A percentile compares a stretch with the other conserved stretches of the same genome.
These are phyloP conservation scores for Podotricha telesiphe DNA, from an alignment of 2,888 invertebrate species.

Conservation along the genomic window DNA sequence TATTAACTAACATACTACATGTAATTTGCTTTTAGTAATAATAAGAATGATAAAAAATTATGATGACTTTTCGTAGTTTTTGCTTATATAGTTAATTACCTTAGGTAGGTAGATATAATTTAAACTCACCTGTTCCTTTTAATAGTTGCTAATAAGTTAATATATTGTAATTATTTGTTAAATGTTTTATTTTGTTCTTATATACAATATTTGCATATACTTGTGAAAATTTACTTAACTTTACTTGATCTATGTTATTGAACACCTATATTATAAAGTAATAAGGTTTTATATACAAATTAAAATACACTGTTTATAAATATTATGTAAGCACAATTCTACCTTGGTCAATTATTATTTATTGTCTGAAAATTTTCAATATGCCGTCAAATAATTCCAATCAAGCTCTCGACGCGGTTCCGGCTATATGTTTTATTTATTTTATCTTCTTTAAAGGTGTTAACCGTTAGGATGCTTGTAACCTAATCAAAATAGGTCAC, in stretches of 20 bases:
- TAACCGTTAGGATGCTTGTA: conserved; percentile 25
- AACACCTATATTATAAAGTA: neutral
- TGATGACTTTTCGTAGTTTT: neutral
- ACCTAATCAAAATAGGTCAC: conserved; percentile 31
- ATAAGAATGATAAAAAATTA: neutral
- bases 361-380: conserved; percentile 51
- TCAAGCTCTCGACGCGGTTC: neutral
- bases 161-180: no score
- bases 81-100: conserved; percentile 1
- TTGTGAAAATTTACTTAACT: no score
- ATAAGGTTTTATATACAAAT: conserved; percentile 4
- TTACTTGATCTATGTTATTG: neutral
- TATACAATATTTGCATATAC: no score
- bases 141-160: no score
- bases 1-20: neutral
- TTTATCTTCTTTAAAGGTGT: conserved; percentile 17
- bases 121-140: neutral
- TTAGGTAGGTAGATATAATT: neutral
- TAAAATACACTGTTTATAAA: neutral
- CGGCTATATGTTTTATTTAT: neutral
- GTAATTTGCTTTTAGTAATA: neutral
- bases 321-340: conserved; percentile 39
- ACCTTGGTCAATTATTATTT: conserved; percentile 71
- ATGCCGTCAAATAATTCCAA: conserved; percentile 42
- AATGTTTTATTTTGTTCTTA: no score